A percentile compares a stretch with the other conserved stretches of the same genome.
These are phyloP conservation scores for Orius insidiosus DNA, from an alignment of 1,140 invertebrate genomes.

Conservation along the genomic window DNA sequence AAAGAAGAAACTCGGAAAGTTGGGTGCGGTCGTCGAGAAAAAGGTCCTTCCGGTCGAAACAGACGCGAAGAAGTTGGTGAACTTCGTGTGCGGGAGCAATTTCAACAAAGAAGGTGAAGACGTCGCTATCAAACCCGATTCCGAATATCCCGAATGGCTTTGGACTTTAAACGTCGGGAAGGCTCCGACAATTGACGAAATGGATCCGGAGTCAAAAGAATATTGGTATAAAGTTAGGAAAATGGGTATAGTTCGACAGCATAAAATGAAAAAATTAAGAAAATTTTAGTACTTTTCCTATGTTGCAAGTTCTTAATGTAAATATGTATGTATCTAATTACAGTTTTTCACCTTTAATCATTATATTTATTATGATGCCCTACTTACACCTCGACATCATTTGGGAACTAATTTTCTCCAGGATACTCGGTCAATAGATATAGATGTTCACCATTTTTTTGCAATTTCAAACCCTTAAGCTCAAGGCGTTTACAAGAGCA, in stretches of 20 bases:
- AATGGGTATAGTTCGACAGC: conserved; percentile 39
- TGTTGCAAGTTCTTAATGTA: too few relatives aligned
- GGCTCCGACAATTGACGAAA: conserved; percentile 36
- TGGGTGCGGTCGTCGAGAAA: conserved; percentile 42
- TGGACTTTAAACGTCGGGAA: conserved; percentile 50
- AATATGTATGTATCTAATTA: too few relatives aligned
- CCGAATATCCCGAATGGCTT: conserved; percentile 86
- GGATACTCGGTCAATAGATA: too few relatives aligned
- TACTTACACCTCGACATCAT: too few relatives aligned
- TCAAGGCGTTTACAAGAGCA: too few relatives aligned
- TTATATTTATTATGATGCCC: too few relatives aligned
- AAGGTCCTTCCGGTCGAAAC: conserved; percentile 67
- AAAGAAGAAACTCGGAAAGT: conserved; percentile 38
- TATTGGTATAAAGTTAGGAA: conserved; percentile 61
- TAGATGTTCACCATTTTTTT: too few relatives aligned
- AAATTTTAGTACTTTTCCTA: conserved; percentile 7
- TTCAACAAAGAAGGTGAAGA: conserved; percentile 59
- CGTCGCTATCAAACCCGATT: conserved; percentile 63
- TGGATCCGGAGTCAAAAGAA: conserved; percentile 59
- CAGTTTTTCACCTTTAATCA: too few relatives aligned
- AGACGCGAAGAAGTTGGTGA: conserved; percentile 60
- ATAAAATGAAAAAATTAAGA: conserved; percentile 23
- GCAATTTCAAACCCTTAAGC: too few relatives aligned
- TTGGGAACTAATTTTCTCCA: too few relatives aligned
- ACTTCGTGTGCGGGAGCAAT: conserved; percentile 73